Conservation (phyloP, 1,140 invertebrate species). For the Cyrtorhinus lividipennis region DNA sequence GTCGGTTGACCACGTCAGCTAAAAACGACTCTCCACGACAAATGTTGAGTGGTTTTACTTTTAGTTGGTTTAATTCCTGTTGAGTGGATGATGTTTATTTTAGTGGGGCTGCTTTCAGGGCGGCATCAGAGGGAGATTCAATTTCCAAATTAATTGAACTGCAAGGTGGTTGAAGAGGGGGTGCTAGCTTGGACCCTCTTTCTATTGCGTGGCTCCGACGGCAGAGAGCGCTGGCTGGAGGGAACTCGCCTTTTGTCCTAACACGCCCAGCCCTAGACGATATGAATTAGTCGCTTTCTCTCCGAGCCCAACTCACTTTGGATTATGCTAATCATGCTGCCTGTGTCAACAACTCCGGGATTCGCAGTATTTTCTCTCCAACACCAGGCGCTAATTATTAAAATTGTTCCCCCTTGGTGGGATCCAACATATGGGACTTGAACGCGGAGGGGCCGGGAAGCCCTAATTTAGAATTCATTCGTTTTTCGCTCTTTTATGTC, state of each 20-base stretch:
- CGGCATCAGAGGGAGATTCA: too few relatives aligned
- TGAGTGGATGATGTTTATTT: too few relatives aligned
- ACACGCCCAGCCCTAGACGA: not conserved
- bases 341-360: not conserved
- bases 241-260: not conserved
- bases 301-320: not conserved
- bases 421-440: not conserved
- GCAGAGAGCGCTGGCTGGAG: not conserved
- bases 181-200: too few relatives aligned
- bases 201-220: too few relatives aligned
- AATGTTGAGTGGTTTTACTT: too few relatives aligned
- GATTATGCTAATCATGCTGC: slow-evolving; percentile 4
- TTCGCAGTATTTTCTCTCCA: not conserved
- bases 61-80: too few relatives aligned
- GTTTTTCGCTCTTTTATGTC: not conserved
- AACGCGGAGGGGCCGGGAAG: not conserved
- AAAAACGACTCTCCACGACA: too few relatives aligned
- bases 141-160: slow-evolving; percentile 10
- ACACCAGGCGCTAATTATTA: slow-evolving; percentile 1
- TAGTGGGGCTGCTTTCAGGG: too few relatives aligned
- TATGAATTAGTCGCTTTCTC: not conserved
- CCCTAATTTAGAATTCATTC: slow-evolving; percentile 5
- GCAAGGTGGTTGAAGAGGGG: not conserved
- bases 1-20: too few relatives aligned
- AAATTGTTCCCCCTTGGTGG: not conserved